phyloP scores from a whole-genome alignment of 2,113 vertebrate species.

The Oreochromis spilurus region DNA sequence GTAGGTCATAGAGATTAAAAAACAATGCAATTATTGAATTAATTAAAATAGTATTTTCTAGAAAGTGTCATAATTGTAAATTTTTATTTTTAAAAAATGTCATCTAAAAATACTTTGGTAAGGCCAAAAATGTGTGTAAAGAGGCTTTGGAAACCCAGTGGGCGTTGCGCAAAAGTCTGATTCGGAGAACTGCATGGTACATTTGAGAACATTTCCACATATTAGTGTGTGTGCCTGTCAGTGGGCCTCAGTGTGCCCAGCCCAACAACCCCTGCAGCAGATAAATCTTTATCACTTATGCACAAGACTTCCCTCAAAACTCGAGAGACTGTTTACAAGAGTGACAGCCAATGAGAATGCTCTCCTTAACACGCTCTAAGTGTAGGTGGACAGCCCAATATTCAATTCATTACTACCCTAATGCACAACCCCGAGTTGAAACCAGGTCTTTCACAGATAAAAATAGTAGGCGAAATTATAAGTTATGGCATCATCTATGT shows the following conservation, averaged over 20 bases:
- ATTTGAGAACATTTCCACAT: background rate
- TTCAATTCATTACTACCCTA: background rate
- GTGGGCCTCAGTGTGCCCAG: slow-evolving; percentile 52
- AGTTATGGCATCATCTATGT: background rate
- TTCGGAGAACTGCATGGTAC: background rate
- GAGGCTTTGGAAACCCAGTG: background rate
- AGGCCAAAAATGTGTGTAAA: background rate
- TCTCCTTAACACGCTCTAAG: background rate
- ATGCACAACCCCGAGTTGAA: background rate
- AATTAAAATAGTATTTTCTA: accelerated
- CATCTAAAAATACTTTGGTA: background rate
- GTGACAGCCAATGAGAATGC: slow-evolving; percentile 24
- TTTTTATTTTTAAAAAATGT: background rate
- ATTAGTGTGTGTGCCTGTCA: slow-evolving; percentile 10
- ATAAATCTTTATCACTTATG: slow-evolving; percentile 75
- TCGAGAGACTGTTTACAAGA: slow-evolving; percentile 59
- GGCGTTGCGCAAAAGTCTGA: background rate
- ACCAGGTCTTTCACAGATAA: background rate
- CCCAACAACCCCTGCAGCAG: slow-evolving; percentile 52
- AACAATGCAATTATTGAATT: background rate
- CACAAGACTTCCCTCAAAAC: slow-evolving; percentile 59
- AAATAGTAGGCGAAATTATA: background rate
- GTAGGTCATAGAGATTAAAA: background rate
- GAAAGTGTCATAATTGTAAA: background rate
- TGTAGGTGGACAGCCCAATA: background rate